phyloP scores from a whole-genome alignment of 2,113 vertebrate species.

The Prunella himalayana region DNA sequence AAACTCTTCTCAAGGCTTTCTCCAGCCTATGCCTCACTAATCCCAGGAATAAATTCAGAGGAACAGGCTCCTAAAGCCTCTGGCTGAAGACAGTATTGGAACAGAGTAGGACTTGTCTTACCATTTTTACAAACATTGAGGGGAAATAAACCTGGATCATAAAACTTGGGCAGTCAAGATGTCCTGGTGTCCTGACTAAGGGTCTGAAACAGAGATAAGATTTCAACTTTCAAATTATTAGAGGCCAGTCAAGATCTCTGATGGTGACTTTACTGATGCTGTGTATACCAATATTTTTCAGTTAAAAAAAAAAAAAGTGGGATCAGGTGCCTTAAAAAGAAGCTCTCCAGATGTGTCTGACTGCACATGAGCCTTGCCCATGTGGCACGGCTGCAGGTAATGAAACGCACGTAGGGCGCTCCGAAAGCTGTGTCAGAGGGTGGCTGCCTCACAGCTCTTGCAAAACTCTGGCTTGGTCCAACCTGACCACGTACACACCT shows the following conservation, averaged over 20 bases:
- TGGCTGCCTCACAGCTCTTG: constrained; percentile 20
- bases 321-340: background rate
- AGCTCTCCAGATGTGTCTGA: background rate
- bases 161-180: background rate
- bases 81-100: background rate
- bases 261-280: background rate
- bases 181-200: background rate
- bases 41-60: background rate
- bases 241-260: background rate
- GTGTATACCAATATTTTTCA: background rate
- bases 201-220: background rate
- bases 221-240: background rate
- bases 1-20: background rate
- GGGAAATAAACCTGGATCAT: background rate
- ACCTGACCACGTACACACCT: background rate
- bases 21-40: background rate
- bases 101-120: background rate
- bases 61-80: background rate
- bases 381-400: background rate
- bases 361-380: background rate
- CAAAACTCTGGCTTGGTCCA: background rate
- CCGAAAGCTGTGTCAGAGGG: background rate
- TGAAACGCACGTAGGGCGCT: accelerated
- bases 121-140: background rate
- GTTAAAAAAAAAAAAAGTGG: background rate